Conservation (phyloP, 1,140 invertebrate species). For the Ganaspis sp. region DNA sequence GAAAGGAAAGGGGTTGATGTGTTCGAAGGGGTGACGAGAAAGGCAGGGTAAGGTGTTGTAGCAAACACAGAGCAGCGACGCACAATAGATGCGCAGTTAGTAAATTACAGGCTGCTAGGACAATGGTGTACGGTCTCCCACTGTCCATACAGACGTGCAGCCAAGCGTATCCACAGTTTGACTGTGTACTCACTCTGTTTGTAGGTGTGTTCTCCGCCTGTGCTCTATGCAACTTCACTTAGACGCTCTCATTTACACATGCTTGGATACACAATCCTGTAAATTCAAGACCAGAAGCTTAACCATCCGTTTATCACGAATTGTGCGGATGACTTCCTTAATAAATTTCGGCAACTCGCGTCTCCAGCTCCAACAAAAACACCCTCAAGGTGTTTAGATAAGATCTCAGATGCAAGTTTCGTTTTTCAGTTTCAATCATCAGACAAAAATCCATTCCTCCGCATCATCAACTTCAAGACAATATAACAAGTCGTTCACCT, state of each 20-base stretch:
- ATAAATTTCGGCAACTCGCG: background rate
- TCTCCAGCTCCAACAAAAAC: slow-evolving; percentile 1
- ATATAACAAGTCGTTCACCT: too few relatives aligned
- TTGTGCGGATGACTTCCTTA: slow-evolving; percentile 4
- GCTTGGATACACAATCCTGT: background rate
- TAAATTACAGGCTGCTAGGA: slow-evolving; percentile 63
- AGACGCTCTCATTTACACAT: background rate
- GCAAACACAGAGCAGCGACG: slow-evolving; percentile 53
- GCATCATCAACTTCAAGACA: too few relatives aligned
- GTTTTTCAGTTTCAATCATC: too few relatives aligned
- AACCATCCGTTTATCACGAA: slow-evolving; percentile 14
- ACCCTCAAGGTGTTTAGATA: background rate
- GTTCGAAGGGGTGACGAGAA: slow-evolving; percentile 22
- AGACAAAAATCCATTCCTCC: too few relatives aligned
- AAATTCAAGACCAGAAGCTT: slow-evolving; percentile 2
- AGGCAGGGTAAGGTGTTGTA: slow-evolving; percentile 51
- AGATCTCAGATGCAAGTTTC: too few relatives aligned
- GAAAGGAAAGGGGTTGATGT: slow-evolving; percentile 10
- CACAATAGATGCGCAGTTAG: slow-evolving; percentile 64
- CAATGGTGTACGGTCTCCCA: slow-evolving; percentile 53
- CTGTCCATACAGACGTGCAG: slow-evolving; percentile 41
- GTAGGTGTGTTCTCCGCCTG: slow-evolving; percentile 14
- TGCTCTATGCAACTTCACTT: slow-evolving; percentile 14
- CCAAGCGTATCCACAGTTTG: slow-evolving; percentile 58
- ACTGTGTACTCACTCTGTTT: slow-evolving; percentile 38